Percentiles rank a stretch among this genome's conserved stretches.
phyloP scores from a whole-genome alignment of 1,140 invertebrate genomes.

The Dreissena polymorpha region DNA sequence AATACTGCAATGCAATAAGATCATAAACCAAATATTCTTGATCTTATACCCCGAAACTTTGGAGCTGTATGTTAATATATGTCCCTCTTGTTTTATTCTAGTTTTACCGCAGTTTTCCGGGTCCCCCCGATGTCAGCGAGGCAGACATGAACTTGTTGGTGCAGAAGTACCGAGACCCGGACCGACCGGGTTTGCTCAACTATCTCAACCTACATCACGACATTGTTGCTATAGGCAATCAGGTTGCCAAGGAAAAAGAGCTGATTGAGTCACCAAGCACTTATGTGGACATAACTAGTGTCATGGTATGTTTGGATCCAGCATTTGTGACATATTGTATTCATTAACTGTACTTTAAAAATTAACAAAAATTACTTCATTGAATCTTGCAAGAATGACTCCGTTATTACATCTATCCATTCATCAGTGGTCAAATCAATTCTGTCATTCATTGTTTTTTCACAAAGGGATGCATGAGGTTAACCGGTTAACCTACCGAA shows the following conservation, averaged over 20 bases:
- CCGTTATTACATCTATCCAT: neutral
- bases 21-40: too few species aligned
- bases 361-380: neutral
- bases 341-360: too few species aligned
- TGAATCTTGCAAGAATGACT: neutral
- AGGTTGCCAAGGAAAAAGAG: slow-evolving; percentile 58
- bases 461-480: too few species aligned
- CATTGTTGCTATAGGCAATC: slow-evolving; percentile 70
- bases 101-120: slow-evolving; percentile 79
- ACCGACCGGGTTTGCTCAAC: slow-evolving; percentile 73
- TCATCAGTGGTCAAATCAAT: too few species aligned
- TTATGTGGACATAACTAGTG: slow-evolving; percentile 64
- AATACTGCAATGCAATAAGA: too few species aligned
- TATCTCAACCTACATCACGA: slow-evolving; percentile 79
- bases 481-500: too few species aligned
- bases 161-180: slow-evolving; percentile 76
- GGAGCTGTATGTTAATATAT: too few species aligned
- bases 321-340: too few species aligned
- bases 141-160: slow-evolving; percentile 75
- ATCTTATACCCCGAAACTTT: too few species aligned
- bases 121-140: slow-evolving; percentile 74
- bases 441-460: too few species aligned
- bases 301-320: slow-evolving; percentile 59
- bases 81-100: slow-evolving; percentile 31
- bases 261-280: slow-evolving; percentile 47